Base-by-base conservation (phyloP, 2,113 vertebrate genomes). In the Pollachius pollachius region DNA sequence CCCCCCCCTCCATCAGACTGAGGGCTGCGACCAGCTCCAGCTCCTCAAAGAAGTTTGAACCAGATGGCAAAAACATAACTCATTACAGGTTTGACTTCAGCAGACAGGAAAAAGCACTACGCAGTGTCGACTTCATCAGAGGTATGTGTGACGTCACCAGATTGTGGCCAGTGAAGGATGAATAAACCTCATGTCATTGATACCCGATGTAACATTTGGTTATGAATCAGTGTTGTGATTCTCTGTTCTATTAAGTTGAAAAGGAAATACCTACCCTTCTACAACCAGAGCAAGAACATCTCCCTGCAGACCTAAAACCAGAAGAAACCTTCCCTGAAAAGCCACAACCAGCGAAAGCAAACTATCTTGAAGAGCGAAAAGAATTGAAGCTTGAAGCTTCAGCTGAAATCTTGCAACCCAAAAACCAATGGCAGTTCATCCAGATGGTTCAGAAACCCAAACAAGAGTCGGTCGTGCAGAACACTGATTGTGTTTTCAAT, bases 81-180 rank as follows among this genome's bases (percentile, higher is more conserved):
- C 70, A 77, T 64, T 94, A 89, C 84, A 81, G 52, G 0, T 88
- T 85, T 27, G 84, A 93, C 76, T 92, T 94, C 70, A 86, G 86
- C 17, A 64, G 71, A 1, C 92, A 94, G 82, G 88, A 93, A 77
- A 65, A 68, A n/a, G 82, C 82, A 8, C 82, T 94, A 16, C 83
- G 77, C 72, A 78, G 87, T 69, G 59, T 94, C 5, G 85, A 92
- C 79, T 95, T 95, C 75, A 62, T 88, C 62, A 88, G 81, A 86
- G 76, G 92, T 90, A 64, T n/a, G 58, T 19, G 18, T 19, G n/a
- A 17, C 57, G 8, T 58, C 30, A 34, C 6, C 30, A 34, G 30
- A 34, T 34, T 34, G 4, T 34, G 30, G 30, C 30, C 6, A n/a
- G 54, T 6, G 16, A 13, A 7, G 15, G 54, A 57, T n/a, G 3